A percentile compares a stretch with the other conserved stretches of the same genome.
phyloP scores from a whole-genome alignment of 1,140 invertebrate genomes.

The Portunus trituberculatus region DNA sequence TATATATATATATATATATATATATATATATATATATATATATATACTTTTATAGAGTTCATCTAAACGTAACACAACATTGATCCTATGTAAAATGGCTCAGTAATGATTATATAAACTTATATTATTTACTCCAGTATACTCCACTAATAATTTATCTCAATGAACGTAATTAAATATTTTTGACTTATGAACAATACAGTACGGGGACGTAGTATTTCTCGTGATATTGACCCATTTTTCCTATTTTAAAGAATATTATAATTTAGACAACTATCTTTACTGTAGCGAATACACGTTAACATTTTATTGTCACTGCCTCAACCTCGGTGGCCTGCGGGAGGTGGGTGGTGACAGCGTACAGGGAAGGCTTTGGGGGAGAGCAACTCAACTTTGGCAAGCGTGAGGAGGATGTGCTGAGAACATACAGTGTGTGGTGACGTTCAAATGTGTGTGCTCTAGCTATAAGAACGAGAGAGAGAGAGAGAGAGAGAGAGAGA shows the following conservation, averaged over 20 bases:
- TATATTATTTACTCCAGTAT: constrained; percentile 16
- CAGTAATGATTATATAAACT: background rate
- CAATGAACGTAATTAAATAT: background rate
- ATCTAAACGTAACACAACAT: constrained; percentile 56
- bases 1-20: constrained; percentile 53
- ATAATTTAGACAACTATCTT: background rate
- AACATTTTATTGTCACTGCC: background rate
- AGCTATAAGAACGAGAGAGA: no score
- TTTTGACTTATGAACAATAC: background rate
- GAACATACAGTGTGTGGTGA: background rate
- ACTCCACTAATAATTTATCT: background rate
- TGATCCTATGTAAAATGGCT: background rate
- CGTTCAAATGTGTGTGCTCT: no score
- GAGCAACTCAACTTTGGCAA: background rate
- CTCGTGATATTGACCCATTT: background rate
- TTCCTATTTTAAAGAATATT: background rate
- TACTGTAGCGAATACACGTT: background rate
- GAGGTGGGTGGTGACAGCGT: background rate
- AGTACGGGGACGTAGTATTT: background rate
- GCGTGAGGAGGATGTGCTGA: background rate
- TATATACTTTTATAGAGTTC: constrained; percentile 33
- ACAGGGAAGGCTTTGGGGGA: background rate
- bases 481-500: no score
- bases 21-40: constrained; percentile 54
- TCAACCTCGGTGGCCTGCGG: background rate